Evolutionary conservation across 2,888 invertebrate species (phyloP).

Genomic region (Drosophila leonis): DNA sequence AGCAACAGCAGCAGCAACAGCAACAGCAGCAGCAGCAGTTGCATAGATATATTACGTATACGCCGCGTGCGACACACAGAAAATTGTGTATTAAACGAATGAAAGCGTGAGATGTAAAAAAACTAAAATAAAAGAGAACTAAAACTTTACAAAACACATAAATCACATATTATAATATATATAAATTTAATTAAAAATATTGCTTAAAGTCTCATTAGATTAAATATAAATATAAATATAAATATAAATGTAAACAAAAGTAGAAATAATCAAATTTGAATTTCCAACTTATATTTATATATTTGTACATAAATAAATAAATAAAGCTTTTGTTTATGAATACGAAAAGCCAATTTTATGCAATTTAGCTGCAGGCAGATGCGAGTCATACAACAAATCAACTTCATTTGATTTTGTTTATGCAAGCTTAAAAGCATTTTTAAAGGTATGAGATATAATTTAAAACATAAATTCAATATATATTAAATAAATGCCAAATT

Average conservation of each 20-base stretch:
- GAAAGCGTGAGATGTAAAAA: neutral
- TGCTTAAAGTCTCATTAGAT: neutral
- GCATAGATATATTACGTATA: conserved; percentile 56
- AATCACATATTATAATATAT: neutral
- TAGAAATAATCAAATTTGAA: neutral
- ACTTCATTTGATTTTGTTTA: neutral
- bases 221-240: neutral
- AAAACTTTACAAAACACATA: neutral
- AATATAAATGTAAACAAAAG: neutral
- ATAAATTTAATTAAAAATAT: neutral
- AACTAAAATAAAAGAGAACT: neutral
- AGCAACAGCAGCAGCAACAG: conserved; percentile 17
- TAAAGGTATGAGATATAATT: too few relatives aligned
- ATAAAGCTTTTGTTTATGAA: neutral
- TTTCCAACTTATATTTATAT: neutral
- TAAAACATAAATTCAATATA: neutral
- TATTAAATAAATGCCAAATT: neutral
- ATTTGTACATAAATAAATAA: neutral
- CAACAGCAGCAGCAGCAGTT: conserved; percentile 13
- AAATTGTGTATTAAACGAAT: conserved; percentile 33
- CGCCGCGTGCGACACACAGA: conserved; percentile 48
- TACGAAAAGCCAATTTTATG: neutral
- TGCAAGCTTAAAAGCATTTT: too few relatives aligned
- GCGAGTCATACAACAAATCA: neutral
- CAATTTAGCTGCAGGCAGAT: neutral